These are phyloP conservation scores for Amiota communis DNA, from an alignment of 2,888 invertebrate genomes.

Conservation along the genomic window DNA sequence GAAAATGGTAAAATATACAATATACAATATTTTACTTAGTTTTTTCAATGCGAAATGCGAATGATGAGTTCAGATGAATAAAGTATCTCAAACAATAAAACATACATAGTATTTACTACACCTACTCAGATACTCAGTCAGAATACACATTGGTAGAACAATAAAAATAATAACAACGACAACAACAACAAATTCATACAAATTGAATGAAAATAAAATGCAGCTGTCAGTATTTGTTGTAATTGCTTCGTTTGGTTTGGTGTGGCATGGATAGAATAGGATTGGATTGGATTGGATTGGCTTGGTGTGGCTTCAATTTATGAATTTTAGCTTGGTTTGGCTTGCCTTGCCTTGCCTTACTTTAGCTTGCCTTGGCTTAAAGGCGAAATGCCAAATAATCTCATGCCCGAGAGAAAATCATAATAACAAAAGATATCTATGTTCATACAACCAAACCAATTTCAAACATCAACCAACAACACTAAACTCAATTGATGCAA, in stretches of 20 bases:
- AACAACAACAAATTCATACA: not conserved
- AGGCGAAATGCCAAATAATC: not conserved
- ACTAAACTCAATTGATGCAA: conserved; percentile 2
- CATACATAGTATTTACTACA: not conserved
- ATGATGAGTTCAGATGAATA: conserved; percentile 11
- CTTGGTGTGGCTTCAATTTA: not conserved
- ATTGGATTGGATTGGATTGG: not conserved
- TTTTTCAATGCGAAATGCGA: conserved; percentile 30
- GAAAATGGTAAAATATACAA: conserved; percentile 8
- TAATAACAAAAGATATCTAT: not conserved
- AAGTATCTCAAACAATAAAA: too few relatives aligned
- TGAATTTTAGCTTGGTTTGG: not conserved
- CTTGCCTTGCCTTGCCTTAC: not conserved
- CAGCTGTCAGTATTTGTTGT: conserved; percentile 38
- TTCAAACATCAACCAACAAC: conserved; percentile 4
- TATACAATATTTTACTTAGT: too few relatives aligned
- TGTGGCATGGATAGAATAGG: not conserved
- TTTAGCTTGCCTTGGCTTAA: conserved; percentile 20
- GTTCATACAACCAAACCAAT: not conserved
- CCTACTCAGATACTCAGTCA: not conserved
- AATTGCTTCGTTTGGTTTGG: conserved; percentile 5
- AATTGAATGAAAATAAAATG: conserved; percentile 35
- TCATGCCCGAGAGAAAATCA: not conserved
- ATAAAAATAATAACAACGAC: not conserved
- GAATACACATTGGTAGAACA: not conserved